Evolutionary conservation across 1,140 invertebrate species (phyloP).

Genomic region (Trinorchestia longiramus): DNA sequence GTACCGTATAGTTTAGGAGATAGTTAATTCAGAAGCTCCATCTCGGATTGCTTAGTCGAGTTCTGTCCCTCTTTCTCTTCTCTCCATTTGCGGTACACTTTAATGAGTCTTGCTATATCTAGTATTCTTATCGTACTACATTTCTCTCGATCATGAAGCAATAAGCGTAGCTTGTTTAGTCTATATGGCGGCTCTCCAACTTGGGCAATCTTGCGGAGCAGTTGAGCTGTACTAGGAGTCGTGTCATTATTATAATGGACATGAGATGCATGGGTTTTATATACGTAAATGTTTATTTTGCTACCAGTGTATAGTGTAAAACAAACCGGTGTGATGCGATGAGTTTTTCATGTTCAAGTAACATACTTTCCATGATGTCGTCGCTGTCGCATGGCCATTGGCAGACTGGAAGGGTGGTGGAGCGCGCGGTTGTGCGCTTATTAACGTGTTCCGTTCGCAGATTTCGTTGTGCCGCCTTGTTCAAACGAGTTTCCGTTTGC

Average conservation of each 20-base stretch:
- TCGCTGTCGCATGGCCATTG: background rate
- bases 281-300: constrained; percentile 55
- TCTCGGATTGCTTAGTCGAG: constrained; percentile 27
- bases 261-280: constrained; percentile 46
- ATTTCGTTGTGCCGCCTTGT: background rate
- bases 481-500: background rate
- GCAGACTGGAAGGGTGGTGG: constrained; percentile 3
- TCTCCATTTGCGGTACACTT: constrained; percentile 32
- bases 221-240: constrained; percentile 33
- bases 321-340: background rate
- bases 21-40: background rate
- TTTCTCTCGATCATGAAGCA: constrained; percentile 46
- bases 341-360: background rate
- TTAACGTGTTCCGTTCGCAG: background rate
- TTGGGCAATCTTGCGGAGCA: constrained; percentile 19
- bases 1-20: constrained; percentile 36
- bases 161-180: constrained; percentile 43
- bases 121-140: constrained; percentile 42
- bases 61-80: constrained; percentile 38
- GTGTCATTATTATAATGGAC: background rate
- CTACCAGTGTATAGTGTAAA: constrained; percentile 52
- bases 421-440: background rate
- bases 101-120: constrained; percentile 2
- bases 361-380: background rate
- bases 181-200: background rate